Percentiles rank a stretch among this genome's conserved stretches.
Conservation (phyloP, 2,113 vertebrate genomes). For the Sialia sialis region DNA sequence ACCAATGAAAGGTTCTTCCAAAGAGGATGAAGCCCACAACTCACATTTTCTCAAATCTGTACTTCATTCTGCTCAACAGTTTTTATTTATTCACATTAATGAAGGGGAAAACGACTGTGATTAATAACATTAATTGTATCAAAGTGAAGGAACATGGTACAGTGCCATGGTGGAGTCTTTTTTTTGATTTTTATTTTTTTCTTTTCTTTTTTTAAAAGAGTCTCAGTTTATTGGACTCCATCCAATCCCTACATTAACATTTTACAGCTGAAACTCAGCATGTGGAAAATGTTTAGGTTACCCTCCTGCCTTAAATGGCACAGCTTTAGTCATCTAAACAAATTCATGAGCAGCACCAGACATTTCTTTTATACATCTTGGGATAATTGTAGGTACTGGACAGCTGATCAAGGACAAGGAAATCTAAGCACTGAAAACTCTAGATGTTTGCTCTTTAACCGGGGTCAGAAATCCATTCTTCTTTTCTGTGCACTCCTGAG, state of each 20-base stretch:
- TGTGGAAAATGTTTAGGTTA: slow-evolving; percentile 52
- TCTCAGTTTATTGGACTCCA: neutral
- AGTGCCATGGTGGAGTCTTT: neutral
- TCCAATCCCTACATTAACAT: slow-evolving; percentile 48
- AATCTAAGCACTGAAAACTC: neutral
- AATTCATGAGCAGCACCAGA: neutral
- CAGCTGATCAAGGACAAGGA: neutral
- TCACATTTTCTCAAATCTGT: neutral
- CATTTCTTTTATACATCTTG: neutral
- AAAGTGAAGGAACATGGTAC: neutral
- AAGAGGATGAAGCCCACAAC: neutral
- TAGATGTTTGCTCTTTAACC: neutral
- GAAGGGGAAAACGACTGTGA: neutral
- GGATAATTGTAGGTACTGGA: neutral
- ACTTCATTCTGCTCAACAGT: neutral
- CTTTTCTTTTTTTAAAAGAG: neutral
- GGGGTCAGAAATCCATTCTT: neutral
- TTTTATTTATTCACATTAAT: neutral
- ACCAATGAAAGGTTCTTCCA: neutral
- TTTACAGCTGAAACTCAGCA: neutral
- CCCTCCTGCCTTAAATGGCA: neutral
- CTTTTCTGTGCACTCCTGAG: neutral
- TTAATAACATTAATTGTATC: neutral
- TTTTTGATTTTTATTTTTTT: neutral
- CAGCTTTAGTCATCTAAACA: slow-evolving; percentile 35